phyloP scores from a whole-genome alignment of 2,888 invertebrate species.

The Uloborus plumipes region DNA sequence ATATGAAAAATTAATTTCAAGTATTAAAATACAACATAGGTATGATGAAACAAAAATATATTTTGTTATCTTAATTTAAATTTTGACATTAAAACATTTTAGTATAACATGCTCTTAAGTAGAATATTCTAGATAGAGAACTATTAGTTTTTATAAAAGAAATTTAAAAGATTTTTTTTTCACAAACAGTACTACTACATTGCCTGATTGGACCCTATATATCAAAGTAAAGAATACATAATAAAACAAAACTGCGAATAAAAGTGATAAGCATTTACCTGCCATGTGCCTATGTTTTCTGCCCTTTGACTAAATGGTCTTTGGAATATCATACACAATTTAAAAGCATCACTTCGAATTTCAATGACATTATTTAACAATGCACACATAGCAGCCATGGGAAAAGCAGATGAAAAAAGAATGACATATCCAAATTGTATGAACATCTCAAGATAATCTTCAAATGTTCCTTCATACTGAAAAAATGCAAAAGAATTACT shows the following conservation, averaged over 20 bases:
- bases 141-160: no score
- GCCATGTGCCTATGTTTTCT: conserved; percentile 92
- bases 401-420: conserved; percentile 96
- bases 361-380: conserved; percentile 93
- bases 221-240: no score
- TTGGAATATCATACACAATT: conserved; percentile 93
- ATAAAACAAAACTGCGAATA: no score
- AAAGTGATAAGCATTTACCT: conserved; percentile 75
- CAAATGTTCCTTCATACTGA: conserved; percentile 95
- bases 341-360: conserved; percentile 94
- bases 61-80: no score
- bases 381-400: conserved; percentile 92
- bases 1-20: background rate
- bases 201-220: no score
- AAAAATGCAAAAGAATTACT: conserved; percentile 66
- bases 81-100: no score
- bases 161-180: no score
- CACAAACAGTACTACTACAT: no score
- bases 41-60: no score
- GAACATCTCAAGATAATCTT: conserved; percentile 96
- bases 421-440: conserved; percentile 98
- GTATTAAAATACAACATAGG: no score
- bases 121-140: no score
- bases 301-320: conserved; percentile 93
- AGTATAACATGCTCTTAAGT: no score